phyloP scores from a whole-genome alignment of 2,797 vertebrate species.

The Adrianichthys oophorus region DNA sequence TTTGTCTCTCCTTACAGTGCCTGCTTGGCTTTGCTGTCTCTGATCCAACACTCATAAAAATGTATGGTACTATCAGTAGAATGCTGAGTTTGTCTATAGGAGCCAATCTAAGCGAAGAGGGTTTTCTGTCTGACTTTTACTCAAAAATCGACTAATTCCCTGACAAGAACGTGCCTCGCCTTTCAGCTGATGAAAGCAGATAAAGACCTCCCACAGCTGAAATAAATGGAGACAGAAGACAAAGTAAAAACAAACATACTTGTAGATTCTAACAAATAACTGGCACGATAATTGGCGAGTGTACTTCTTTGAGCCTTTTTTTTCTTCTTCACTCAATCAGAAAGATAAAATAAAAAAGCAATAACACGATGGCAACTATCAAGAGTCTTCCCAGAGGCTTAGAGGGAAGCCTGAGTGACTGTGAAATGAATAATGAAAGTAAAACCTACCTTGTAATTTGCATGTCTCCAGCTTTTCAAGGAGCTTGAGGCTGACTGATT shows the following conservation, averaged over 20 bases:
- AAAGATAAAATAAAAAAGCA: conserved; percentile 20
- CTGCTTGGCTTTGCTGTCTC: no score
- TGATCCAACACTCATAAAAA: no score
- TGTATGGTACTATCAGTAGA: no score
- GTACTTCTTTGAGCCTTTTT: conserved; percentile 26
- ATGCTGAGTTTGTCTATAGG: no score
- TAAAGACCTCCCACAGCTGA: conserved; percentile 10
- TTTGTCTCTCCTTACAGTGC: no score
- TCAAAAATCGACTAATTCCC: no score
- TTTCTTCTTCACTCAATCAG: conserved; percentile 26
- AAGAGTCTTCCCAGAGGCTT: conserved; percentile 23
- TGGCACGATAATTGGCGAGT: conserved; percentile 4
- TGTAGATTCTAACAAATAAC: conserved; percentile 21
- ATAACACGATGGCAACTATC: conserved; percentile 32
- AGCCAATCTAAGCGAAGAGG: no score
- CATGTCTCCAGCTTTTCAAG: conserved; percentile 39
- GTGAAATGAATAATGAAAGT: conserved; percentile 30
- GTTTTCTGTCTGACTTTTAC: no score
- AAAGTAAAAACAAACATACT: conserved; percentile 8
- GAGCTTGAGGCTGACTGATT: conserved; percentile 27
- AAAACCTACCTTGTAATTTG: conserved; percentile 45
- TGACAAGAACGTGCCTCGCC: no score
- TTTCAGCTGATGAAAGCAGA: no score
- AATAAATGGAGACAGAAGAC: conserved; percentile 5
- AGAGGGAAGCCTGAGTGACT: conserved; percentile 33